These are phyloP conservation scores for Heterohyrax brucei DNA, from an alignment of 2,797 vertebrate genomes.

Conservation along the genomic window DNA sequence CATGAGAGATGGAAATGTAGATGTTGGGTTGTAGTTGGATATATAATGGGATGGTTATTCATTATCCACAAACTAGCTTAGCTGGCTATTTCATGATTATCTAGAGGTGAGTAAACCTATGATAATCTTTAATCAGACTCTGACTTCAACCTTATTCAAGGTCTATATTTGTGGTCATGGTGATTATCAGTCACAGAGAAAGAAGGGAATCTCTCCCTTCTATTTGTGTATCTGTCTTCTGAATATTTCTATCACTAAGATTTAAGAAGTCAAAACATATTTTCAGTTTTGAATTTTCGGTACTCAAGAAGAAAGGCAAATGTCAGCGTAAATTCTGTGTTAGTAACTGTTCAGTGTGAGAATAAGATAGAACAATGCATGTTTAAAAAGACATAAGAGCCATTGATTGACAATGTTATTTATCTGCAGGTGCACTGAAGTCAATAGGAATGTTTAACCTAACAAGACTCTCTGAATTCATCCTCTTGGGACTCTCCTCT, in stretches of 20 bases:
- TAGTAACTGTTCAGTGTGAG: background rate
- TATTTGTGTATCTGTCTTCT: background rate
- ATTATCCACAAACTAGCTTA: slow-evolving; percentile 41
- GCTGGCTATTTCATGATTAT: background rate
- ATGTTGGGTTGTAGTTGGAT: background rate
- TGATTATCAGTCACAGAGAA: background rate
- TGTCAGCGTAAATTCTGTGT: background rate
- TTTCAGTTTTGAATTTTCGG: background rate
- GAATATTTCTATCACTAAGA: background rate
- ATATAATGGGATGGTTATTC: background rate
- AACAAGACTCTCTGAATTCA: slow-evolving; percentile 66
- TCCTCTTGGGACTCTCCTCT: slow-evolving; percentile 74
- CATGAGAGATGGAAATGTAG: background rate
- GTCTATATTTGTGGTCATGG: background rate
- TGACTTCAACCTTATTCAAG: background rate
- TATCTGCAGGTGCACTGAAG: background rate
- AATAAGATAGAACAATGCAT: background rate
- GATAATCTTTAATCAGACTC: slow-evolving; percentile 6
- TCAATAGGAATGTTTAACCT: slow-evolving; percentile 33
- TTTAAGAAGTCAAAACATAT: background rate
- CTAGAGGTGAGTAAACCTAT: background rate
- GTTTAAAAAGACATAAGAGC: background rate
- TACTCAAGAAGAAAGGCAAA: background rate
- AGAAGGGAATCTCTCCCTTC: background rate
- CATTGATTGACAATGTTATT: background rate